Evolutionary conservation across 2,113 vertebrate species (phyloP), one percentile per base, ranked within the genome.

Genomic region (Maccullochella peelii): DNA sequence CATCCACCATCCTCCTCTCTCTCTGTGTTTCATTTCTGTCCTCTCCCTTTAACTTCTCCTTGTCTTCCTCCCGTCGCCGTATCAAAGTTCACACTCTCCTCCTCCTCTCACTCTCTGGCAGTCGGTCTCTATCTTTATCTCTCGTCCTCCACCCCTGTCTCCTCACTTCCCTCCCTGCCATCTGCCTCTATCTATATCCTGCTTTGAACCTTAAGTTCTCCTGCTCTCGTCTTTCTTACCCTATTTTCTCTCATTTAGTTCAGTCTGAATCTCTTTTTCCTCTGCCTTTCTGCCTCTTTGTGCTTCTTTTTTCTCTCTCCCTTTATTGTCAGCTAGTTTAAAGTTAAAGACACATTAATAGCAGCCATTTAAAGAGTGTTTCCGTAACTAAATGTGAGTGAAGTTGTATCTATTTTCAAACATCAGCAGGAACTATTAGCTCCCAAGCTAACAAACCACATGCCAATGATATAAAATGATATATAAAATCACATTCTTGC

Each of bases 121-220:
- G 70, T 77, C 63, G 8, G 36, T 36, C 33, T 77, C 62, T 63
- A 71, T 87, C 73, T 83, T 68, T 71, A 71, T 67, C 27, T 18
- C 57, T 25, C 0, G 0, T 77, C 57, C 73, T 83, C 44, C 55
- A 42, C 40, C 38, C 49, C 44, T 30, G 62, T 75, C 67, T 83
- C 59, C 18, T 42, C 47, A 14, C 70, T 74, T 54, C 59, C 47
- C 70, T 73, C 54, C 66, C 69, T 52, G 20, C 55, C 61, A 73
- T 79, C 72, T 86, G 83, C 36, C 50, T 50, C 36, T 12, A 23
- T 58, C 49, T 61, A 38, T 6, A 73, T 47, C 47, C 44, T 33
- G 47, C 77, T 84, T 71, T 84, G 52, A 79, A 80, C 78, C 80
- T 79, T 21, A 73, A 16, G n/a, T n/a, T 76, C 21, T 71, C 59